Base-by-base conservation (phyloP, 2,888 invertebrate genomes). In the Lobophora halterata region DNA sequence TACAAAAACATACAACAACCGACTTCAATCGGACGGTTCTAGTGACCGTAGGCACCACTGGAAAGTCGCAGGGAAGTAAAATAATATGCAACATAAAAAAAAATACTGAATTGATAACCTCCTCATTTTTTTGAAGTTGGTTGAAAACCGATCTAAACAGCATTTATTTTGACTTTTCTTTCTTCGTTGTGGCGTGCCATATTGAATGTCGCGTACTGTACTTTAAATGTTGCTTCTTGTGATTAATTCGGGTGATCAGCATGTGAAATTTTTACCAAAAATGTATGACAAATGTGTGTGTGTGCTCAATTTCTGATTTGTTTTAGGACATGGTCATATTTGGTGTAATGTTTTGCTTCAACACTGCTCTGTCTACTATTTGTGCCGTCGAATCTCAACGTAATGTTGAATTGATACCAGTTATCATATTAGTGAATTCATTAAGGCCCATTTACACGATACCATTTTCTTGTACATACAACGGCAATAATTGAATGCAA, bases 311-410 rank as follows among this genome's bases (percentile, higher is more conserved):
- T 46, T 55, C 23, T 39, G 32, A 45, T 52, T 55, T 52, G 52
- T 55, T 55, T 52, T 55, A 52, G 52, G 52, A 28, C 14, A 42
- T 51, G 50, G 37, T 50, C 46, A 36, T 44, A 41, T 52, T 41
- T 47, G 52, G 55, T 55, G 52, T 55, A 55, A 39, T 45, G 28
- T 46, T 39, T 33, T 41, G 35, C 46, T 37, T 35, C 52, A 34
- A 34, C 41, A 20, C 48, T 41, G 10, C 38, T 35, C 32, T 41
- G 32, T 36, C 41, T 26, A 35, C 18, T 42, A 29, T 39, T 41
- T 38, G 40, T 46, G 35, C 14, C 45, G 46, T 52, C 46, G 52
- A 55, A 55, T 55, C 50, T 52, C 52, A 46, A 27, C 43, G 30
- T 34, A 40, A 21, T 39, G 40, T 33, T 47, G 54, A 55, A 52